phyloP scores from a whole-genome alignment of 2,797 vertebrate species.

The Coregonus sp. region DNA sequence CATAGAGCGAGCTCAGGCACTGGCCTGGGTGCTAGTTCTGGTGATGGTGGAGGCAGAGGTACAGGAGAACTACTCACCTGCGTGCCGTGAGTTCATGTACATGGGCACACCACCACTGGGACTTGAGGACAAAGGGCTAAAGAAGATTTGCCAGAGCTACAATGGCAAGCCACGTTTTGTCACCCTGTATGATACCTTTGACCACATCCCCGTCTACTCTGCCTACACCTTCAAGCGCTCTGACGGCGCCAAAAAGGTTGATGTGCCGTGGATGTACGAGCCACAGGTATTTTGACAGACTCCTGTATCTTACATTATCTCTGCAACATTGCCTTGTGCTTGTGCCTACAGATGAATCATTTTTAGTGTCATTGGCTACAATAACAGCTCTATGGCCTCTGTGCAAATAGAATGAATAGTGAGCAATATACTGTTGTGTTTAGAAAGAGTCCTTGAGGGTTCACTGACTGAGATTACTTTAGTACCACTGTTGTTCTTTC shows the following conservation, averaged over 20 bases:
- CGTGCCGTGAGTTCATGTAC: slow-evolving; percentile 83
- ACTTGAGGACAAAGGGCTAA: slow-evolving; percentile 65
- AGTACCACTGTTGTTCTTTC: no score
- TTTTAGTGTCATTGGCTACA: not conserved
- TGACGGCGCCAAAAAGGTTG: slow-evolving; percentile 66
- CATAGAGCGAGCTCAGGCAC: slow-evolving; percentile 4
- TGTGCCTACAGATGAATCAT: not conserved
- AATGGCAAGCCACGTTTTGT: slow-evolving; percentile 75
- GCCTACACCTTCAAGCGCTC: slow-evolving; percentile 75
- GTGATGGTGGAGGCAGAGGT: slow-evolving; percentile 60
- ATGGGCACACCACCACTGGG: slow-evolving; percentile 77
- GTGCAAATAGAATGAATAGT: not conserved
- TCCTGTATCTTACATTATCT: not conserved
- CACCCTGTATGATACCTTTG: slow-evolving; percentile 79
- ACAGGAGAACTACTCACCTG: slow-evolving; percentile 71
- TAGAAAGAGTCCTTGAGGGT: no score
- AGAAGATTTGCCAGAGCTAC: slow-evolving; percentile 83
- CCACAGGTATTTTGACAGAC: slow-evolving; percentile 63
- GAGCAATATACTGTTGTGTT: no score
- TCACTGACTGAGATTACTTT: no score
- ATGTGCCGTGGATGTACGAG: slow-evolving; percentile 78
- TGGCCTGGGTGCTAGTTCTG: slow-evolving; percentile 39
- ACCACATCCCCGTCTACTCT: slow-evolving; percentile 72
- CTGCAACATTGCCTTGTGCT: not conserved
- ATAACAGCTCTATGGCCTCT: not conserved